Evolutionary conservation across 2,888 invertebrate species (phyloP).

Genomic region (Drosophila parthenogenetica): DNA sequence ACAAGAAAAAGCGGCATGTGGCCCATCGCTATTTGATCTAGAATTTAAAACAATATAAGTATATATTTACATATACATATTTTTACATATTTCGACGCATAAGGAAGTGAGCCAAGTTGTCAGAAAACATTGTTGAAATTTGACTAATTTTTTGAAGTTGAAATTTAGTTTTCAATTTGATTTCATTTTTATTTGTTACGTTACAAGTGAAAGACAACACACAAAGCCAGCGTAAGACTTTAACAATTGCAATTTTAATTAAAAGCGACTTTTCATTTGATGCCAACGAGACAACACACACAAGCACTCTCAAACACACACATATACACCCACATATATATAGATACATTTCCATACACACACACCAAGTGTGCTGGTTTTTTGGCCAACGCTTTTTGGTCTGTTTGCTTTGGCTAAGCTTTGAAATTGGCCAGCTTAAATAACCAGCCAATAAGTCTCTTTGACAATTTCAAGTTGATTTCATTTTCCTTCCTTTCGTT

Average conservation of each 20-base stretch:
- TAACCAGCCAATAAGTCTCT: slow-evolving; percentile 27
- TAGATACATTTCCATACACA: background rate
- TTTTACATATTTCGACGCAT: slow-evolving; percentile 27
- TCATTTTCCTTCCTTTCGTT: slow-evolving; percentile 7
- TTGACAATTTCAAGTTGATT: slow-evolving; percentile 21
- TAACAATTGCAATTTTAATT: slow-evolving; percentile 62
- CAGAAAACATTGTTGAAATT: slow-evolving; percentile 18
- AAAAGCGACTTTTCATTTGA: slow-evolving; percentile 43
- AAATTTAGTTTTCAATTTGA: slow-evolving; percentile 13
- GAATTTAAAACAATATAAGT: slow-evolving; percentile 59
- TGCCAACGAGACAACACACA: slow-evolving; percentile 16
- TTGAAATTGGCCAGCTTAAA: slow-evolving; percentile 56
- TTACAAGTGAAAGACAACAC: slow-evolving; percentile 17
- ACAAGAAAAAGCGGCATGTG: slow-evolving; percentile 34
- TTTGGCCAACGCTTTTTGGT: slow-evolving; percentile 30
- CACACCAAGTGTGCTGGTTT: slow-evolving; percentile 13
- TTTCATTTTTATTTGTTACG: slow-evolving; percentile 1
- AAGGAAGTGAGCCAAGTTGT: slow-evolving; percentile 44
- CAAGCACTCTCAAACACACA: slow-evolving; percentile 5
- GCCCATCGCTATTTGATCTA: slow-evolving; percentile 45
- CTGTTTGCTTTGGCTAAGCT: slow-evolving; percentile 51
- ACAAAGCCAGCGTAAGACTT: slow-evolving; percentile 24
- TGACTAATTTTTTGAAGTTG: slow-evolving; percentile 8
- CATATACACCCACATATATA: background rate
- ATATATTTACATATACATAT: background rate